Evolutionary conservation across 2,888 invertebrate genomes (phyloP), one percentile per base, ranked within the genome.

Genomic region (Halictus quadricinctus): DNA sequence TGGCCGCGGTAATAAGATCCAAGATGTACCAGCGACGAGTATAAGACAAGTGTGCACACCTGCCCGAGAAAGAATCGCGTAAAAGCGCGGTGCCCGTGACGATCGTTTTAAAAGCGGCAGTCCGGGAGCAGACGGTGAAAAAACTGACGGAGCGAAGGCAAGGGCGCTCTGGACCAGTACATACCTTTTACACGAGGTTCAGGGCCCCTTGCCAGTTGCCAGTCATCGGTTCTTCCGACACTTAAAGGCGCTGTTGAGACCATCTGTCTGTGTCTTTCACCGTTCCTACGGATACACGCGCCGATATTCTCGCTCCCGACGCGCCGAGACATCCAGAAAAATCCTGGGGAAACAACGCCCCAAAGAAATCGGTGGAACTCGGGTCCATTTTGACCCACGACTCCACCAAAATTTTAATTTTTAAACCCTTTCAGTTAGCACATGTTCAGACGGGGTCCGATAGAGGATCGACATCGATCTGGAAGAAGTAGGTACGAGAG

Each of bases 71-170:
- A 89, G 87, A 88, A 83, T 81, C 86, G 88, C 90, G 88, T 90
- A 90, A 90, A 90, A 90, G 85, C 86, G 89, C 88, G 91, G 84
- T 89, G 87, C 90, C 91, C 90, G 91, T 90, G 90, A 91, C 88
- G 91, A 90, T 91, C 90, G 89, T 87, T 91, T 91, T 89, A 89
- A 90, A 92, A 89, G 89, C 85, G 88, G 88, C 87, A 86, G 84
- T 83, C 88, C 88, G 84, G 86, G 89, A 90, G 91, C 92, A 93
- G 93, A 93, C 93, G 93, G 87, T 93, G 91, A 93, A 93, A 93
- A 93, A 93, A 92, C 92, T 93, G 92, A 91, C 90, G 89, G 88
- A 92, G 89, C 90, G 88, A 85, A 89, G 90, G 86, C 89, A 90
- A 89, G 89, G 90, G 90, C 88, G 89, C 90, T 89, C 89, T 90